A percentile compares a stretch with the other conserved stretches of the same genome.
Evolutionary conservation across 2,113 vertebrate genomes (phyloP).

Genomic region (Hippocampus abdominalis): DNA sequence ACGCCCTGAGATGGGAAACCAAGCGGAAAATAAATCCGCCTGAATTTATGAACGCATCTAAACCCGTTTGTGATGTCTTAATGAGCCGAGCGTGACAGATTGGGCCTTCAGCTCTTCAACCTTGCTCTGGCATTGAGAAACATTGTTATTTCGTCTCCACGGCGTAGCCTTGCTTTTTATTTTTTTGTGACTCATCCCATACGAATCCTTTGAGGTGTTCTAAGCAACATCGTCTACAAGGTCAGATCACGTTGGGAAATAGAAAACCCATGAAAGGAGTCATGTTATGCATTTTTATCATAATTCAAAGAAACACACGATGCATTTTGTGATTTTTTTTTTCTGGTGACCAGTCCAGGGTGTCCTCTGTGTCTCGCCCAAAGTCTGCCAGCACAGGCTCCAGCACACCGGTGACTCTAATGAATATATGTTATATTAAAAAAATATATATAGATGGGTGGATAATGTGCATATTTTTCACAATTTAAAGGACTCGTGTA

Average conservation of each 20-base stretch:
- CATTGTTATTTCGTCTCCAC: constrained; percentile 19
- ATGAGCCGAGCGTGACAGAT: constrained; percentile 11
- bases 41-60: constrained; percentile 9
- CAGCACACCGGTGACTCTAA: not conserved
- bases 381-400: not conserved
- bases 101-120: constrained; percentile 27
- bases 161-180: not conserved
- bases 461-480: not conserved
- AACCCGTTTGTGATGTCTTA: constrained; percentile 9
- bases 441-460: not conserved
- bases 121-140: constrained; percentile 41
- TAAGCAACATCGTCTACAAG: constrained; percentile 63
- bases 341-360: not conserved
- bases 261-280: constrained; percentile 28
- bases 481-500: not conserved
- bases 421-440: no score
- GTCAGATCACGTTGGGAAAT: constrained; percentile 54
- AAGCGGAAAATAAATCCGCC: not conserved
- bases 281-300: no score
- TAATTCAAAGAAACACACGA: not conserved
- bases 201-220: constrained; percentile 61
- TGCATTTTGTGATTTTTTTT: not conserved
- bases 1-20: constrained; percentile 1
- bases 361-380: not conserved
- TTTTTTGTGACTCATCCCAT: constrained; percentile 45